A percentile compares a stretch with the other conserved stretches of the same genome.
Conservation (phyloP, 2,113 vertebrate species). For the Centropristis striata region DNA sequence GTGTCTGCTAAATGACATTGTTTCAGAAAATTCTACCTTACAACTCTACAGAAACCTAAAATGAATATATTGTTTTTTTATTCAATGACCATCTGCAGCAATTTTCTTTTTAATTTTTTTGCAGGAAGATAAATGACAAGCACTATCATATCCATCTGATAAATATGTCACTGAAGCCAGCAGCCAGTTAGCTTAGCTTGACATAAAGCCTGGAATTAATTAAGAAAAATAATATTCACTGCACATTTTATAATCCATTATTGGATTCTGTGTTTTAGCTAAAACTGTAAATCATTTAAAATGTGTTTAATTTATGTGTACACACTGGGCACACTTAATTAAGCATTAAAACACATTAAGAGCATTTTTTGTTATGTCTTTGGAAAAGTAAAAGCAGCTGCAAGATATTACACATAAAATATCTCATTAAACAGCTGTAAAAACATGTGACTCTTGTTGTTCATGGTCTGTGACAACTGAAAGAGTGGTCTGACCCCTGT, state of each 20-base stretch:
- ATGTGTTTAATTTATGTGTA: too few relatives aligned
- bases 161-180: neutral
- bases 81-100: too few relatives aligned
- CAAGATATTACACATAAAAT: conserved; percentile 6
- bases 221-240: neutral
- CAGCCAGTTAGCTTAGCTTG: neutral
- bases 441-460: conserved; percentile 57
- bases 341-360: neutral
- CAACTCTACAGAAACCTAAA: too few relatives aligned
- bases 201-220: neutral
- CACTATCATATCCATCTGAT: neutral
- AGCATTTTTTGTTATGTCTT: neutral
- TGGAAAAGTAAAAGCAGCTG: neutral
- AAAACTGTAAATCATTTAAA: neutral
- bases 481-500: conserved; percentile 45
- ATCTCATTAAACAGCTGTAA: conserved; percentile 21
- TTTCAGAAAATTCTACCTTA: too few relatives aligned
- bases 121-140: too few relatives aligned
- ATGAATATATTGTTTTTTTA: too few relatives aligned
- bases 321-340: neutral
- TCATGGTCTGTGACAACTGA: conserved; percentile 56
- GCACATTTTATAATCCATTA: neutral
- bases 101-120: too few relatives aligned
- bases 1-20: too few relatives aligned
- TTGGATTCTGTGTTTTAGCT: neutral